Conservation (phyloP, 1,140 invertebrate genomes). For the Palaemon carinicauda region DNA sequence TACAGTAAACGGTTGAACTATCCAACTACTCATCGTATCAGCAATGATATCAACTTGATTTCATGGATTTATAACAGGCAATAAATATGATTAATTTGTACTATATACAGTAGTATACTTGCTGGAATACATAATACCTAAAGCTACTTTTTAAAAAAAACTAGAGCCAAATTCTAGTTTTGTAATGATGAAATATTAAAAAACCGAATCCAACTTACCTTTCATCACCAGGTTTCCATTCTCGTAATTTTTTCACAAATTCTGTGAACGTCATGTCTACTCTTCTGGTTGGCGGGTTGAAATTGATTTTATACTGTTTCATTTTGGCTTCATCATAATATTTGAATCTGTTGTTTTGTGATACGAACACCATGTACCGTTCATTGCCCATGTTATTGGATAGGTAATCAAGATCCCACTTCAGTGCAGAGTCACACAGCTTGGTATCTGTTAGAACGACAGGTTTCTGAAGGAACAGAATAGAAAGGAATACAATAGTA, state of each 20-base stretch:
- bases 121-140: no score
- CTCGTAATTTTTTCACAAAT: slow-evolving; percentile 68
- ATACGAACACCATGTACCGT: slow-evolving; percentile 68
- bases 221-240: slow-evolving; percentile 69
- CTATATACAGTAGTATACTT: no score
- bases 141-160: no score
- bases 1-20: no score
- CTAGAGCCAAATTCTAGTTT: background rate
- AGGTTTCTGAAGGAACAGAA: slow-evolving; percentile 68
- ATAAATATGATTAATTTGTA: no score
- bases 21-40: no score
- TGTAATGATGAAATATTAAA: background rate
- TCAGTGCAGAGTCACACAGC: slow-evolving; percentile 69
- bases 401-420: slow-evolving; percentile 73
- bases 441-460: slow-evolving; percentile 71
- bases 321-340: slow-evolving; percentile 74
- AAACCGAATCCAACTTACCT: slow-evolving; percentile 63
- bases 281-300: slow-evolving; percentile 69
- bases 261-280: slow-evolving; percentile 71
- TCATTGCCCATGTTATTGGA: slow-evolving; percentile 69
- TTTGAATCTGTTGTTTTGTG: slow-evolving; percentile 69
- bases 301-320: slow-evolving; percentile 64
- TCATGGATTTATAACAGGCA: no score
- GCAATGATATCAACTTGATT: no score
- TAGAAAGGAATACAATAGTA: background rate